These are phyloP conservation scores for Meiosimyza decipiens DNA, from an alignment of 2,888 invertebrate genomes.

Conservation along the genomic window DNA sequence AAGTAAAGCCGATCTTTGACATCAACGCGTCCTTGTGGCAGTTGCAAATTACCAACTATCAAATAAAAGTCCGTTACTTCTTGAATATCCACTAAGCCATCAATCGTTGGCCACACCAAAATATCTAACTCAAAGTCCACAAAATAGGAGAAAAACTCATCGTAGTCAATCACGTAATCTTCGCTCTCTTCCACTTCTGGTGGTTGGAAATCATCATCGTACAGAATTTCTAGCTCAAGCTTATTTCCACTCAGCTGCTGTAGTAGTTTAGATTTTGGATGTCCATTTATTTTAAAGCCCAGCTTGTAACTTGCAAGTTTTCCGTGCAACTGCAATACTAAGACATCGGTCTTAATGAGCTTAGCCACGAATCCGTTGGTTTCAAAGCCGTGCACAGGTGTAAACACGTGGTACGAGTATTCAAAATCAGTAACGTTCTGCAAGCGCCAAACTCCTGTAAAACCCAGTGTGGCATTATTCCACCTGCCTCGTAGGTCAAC, in stretches of 20 bases:
- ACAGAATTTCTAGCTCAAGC: slow-evolving; percentile 57
- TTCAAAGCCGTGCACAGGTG: slow-evolving; percentile 81
- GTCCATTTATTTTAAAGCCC: slow-evolving; percentile 60
- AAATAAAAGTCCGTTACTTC: slow-evolving; percentile 69
- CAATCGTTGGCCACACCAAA: slow-evolving; percentile 71
- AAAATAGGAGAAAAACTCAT: slow-evolving; percentile 68
- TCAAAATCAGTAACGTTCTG: slow-evolving; percentile 76
- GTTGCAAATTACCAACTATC: slow-evolving; percentile 67
- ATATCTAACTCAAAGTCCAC: slow-evolving; percentile 71
- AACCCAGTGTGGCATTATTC: slow-evolving; percentile 80
- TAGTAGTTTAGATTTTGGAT: slow-evolving; percentile 62
- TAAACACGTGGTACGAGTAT: slow-evolving; percentile 80
- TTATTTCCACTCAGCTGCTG: slow-evolving; percentile 58
- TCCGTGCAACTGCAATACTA: slow-evolving; percentile 78
- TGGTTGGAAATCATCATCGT: slow-evolving; percentile 64
- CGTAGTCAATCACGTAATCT: slow-evolving; percentile 62
- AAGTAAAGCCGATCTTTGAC: slow-evolving; percentile 71
- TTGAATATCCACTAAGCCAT: slow-evolving; percentile 70
- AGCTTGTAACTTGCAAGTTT: slow-evolving; percentile 77
- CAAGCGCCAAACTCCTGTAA: slow-evolving; percentile 79
- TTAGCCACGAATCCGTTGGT: slow-evolving; percentile 82
- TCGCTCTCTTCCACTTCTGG: slow-evolving; percentile 48
- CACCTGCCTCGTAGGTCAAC: slow-evolving; percentile 82
- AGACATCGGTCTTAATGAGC: slow-evolving; percentile 71
- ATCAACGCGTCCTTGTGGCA: slow-evolving; percentile 71